Conservation (phyloP, 2,888 invertebrate species). For the Pristionchus fissidentatus region DNA sequence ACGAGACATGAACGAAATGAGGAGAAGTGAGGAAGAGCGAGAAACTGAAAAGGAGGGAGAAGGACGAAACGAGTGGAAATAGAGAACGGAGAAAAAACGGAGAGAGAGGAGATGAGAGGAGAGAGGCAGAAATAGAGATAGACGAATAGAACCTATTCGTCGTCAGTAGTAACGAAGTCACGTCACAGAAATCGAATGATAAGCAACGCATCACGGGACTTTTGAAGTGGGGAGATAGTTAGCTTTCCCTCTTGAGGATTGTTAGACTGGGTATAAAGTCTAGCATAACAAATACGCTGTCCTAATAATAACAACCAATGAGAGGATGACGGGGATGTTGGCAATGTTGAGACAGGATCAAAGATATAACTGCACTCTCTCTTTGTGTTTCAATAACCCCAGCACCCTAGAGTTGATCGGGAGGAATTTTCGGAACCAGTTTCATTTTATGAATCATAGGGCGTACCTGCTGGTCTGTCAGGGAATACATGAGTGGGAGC, state of each 20-base stretch:
- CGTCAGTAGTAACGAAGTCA: not conserved
- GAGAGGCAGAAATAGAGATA: not conserved
- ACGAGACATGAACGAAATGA: not conserved
- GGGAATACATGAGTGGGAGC: constrained; percentile 73
- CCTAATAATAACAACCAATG: not conserved
- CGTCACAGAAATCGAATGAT: not conserved
- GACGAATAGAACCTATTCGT: not conserved
- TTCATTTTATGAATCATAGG: not conserved
- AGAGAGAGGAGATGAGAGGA: not conserved
- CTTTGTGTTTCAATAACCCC: not conserved
- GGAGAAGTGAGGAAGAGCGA: not conserved
- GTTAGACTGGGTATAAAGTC: too few species aligned
- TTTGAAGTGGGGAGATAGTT: not conserved
- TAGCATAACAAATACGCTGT: too few species aligned
- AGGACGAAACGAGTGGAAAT: too few species aligned
- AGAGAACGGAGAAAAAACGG: not conserved
- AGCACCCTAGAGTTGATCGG: not conserved
- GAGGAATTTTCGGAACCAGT: not conserved
- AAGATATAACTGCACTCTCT: too few species aligned
- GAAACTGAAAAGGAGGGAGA: not conserved
- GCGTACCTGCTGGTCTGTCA: constrained; percentile 71
- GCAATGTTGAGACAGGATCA: not conserved
- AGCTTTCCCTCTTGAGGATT: too few species aligned
- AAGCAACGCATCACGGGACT: not conserved
- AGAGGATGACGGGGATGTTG: not conserved